These are phyloP conservation scores for Nasonia giraulti DNA, from an alignment of 1,140 invertebrate species.

Conservation along the genomic window DNA sequence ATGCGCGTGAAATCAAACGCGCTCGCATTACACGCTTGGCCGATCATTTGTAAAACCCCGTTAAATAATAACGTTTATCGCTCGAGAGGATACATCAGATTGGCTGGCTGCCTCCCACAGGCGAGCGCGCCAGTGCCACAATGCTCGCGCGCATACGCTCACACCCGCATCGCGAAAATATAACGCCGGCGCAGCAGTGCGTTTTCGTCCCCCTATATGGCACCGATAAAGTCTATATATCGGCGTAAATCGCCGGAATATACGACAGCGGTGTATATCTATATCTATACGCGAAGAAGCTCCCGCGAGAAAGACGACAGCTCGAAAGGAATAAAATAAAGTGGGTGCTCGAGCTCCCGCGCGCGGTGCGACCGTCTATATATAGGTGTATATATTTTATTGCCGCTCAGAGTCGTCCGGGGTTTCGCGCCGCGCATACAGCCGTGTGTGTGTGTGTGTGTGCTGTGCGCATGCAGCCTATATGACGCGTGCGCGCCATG, in stretches of 20 bases:
- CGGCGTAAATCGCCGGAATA: background rate
- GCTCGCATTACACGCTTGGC: constrained; percentile 2
- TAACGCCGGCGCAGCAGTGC: background rate
- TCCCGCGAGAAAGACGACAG: background rate
- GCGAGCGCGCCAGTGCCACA: background rate
- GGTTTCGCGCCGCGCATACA: background rate
- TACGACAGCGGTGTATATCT: background rate
- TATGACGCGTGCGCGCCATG: background rate
- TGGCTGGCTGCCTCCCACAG: background rate
- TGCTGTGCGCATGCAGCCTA: too few relatives aligned
- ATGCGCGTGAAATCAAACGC: background rate
- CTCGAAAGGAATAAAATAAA: constrained; percentile 12
- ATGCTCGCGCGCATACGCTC: background rate
- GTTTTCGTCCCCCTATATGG: background rate
- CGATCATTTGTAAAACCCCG: constrained; percentile 30
- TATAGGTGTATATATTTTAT: constrained; percentile 16
- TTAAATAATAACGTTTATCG: constrained; percentile 31
- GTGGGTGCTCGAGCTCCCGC: background rate
- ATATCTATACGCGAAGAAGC: background rate
- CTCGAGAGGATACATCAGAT: background rate
- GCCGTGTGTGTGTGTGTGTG: too few relatives aligned
- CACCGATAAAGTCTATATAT: background rate
- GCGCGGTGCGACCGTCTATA: background rate
- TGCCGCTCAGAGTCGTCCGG: constrained; percentile 1
- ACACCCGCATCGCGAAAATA: background rate